A percentile compares a stretch with the other conserved stretches of the same genome.
Evolutionary conservation across 2,113 vertebrate species (phyloP).

Genomic region (Crotalus viridis): DNA sequence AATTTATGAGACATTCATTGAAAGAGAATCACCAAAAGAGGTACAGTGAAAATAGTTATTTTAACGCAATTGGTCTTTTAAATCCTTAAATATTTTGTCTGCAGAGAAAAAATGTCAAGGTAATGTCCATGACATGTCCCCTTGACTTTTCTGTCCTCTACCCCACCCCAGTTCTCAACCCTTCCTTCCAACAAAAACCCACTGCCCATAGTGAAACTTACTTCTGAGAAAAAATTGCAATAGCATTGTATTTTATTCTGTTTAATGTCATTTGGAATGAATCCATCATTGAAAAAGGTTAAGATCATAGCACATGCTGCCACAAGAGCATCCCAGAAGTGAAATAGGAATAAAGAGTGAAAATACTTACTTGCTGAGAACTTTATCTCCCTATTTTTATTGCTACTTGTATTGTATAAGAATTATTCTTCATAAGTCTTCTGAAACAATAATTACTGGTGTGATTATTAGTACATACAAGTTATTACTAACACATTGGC

Average conservation of each 20-base stretch:
- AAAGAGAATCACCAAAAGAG: conserved; percentile 88
- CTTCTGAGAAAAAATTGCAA: neutral
- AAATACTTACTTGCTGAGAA: neutral
- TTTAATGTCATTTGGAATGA: neutral
- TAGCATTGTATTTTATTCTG: too few relatives aligned
- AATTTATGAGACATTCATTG: conserved; percentile 86
- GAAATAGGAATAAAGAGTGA: neutral
- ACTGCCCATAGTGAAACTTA: neutral
- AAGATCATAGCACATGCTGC: neutral
- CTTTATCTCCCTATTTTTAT: neutral
- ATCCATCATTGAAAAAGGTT: neutral
- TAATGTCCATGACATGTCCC: neutral
- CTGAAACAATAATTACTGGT: conserved; percentile 16
- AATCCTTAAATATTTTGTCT: neutral
- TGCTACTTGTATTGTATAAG: neutral
- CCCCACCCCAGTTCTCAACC: neutral
- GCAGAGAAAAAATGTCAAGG: neutral
- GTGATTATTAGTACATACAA: neutral
- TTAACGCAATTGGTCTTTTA: conserved; percentile 13
- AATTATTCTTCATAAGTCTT: conserved; percentile 5
- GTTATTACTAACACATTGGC: conserved; percentile 7
- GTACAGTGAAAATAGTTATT: conserved; percentile 65
- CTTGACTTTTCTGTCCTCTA: neutral
- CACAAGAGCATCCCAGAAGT: neutral
- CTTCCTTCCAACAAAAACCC: neutral